Conservation (phyloP, 2,888 invertebrate species). For the Rhamphomyia laevipes region DNA sequence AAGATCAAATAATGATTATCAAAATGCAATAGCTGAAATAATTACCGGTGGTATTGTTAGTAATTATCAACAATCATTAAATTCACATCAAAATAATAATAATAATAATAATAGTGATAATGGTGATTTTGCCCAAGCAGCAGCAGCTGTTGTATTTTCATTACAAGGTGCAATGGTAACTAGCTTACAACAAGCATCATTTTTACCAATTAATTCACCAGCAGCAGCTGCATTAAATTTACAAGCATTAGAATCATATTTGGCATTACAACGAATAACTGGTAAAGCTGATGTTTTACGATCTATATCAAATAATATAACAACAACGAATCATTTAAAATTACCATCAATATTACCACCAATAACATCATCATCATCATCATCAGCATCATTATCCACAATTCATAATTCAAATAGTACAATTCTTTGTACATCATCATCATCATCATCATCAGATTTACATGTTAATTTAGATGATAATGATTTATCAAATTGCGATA, state of each 20-base stretch:
- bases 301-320: conserved; percentile 8
- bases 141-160: conserved; percentile 62
- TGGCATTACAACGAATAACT: conserved; percentile 69
- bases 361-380: conserved; percentile 18
- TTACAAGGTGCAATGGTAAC: conserved; percentile 77
- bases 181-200: conserved; percentile 70
- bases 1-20: too few species aligned
- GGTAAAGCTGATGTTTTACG: conserved; percentile 57
- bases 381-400: conserved; percentile 19
- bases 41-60: not conserved
- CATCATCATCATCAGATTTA: conserved; percentile 38
- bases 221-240: conserved; percentile 75
- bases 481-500: conserved; percentile 60
- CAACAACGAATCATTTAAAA: conserved; percentile 7
- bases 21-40: too few species aligned
- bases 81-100: conserved; percentile 1
- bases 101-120: conserved; percentile 33
- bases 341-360: not conserved
- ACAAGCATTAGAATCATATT: conserved; percentile 75
- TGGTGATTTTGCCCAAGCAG: conserved; percentile 43
- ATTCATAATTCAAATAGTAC: conserved; percentile 24
- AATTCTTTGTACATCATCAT: conserved; percentile 24
- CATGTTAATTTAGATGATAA: conserved; percentile 20
- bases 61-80: not conserved
- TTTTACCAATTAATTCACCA: conserved; percentile 69